Percentiles rank a stretch among this genome's conserved stretches.
Conservation (phyloP, 2,888 invertebrate genomes). For the Acrobasis suavella region DNA sequence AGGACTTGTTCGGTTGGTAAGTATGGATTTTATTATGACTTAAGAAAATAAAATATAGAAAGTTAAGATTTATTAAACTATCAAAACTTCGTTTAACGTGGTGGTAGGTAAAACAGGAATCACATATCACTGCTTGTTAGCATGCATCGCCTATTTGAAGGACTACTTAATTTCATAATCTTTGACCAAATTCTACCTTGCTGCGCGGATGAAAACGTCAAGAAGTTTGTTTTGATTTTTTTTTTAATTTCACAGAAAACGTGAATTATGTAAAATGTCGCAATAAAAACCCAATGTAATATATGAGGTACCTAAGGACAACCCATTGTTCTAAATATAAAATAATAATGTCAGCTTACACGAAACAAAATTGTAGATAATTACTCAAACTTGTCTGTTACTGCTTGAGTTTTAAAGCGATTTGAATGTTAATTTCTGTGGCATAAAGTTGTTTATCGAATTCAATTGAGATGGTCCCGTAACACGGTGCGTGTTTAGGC, state of each 20-base stretch:
- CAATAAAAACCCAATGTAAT: neutral
- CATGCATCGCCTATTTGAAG: too few relatives aligned
- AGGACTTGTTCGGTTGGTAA: constrained; percentile 5
- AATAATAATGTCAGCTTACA: constrained; percentile 53
- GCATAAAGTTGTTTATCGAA: constrained; percentile 51
- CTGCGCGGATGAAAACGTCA: too few relatives aligned
- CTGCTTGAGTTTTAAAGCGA: constrained; percentile 33
- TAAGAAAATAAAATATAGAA: neutral
- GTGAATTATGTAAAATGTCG: neutral
- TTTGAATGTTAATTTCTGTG: constrained; percentile 44
- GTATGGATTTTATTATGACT: constrained; percentile 25
- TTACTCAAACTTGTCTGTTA: constrained; percentile 70
- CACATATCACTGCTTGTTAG: too few relatives aligned
- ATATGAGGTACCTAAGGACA: constrained; percentile 27
- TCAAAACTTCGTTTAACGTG: too few relatives aligned
- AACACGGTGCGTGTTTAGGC: constrained; percentile 70
- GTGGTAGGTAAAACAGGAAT: too few relatives aligned
- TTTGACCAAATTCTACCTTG: too few relatives aligned
- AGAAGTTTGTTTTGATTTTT: too few relatives aligned
- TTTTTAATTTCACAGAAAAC: neutral
- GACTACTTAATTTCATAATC: too few relatives aligned
- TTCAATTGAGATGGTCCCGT: constrained; percentile 43
- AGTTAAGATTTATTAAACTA: too few relatives aligned
- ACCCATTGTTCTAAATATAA: constrained; percentile 47
- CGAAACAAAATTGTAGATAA: constrained; percentile 69